Percentiles rank a stretch among this genome's conserved stretches.
Evolutionary conservation across 1,140 invertebrate species (phyloP).

Genomic region (Augochlora pura): DNA sequence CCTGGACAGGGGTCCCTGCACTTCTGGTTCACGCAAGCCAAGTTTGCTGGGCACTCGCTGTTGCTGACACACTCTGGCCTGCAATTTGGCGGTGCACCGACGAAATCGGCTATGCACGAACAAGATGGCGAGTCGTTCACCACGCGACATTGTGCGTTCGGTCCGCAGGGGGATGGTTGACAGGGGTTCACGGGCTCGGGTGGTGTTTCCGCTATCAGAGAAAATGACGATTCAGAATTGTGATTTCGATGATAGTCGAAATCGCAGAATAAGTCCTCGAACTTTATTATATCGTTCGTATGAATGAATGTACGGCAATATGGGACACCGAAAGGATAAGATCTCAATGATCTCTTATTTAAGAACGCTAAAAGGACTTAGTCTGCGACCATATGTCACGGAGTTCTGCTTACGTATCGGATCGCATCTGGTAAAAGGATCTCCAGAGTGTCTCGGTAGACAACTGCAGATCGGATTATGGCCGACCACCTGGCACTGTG

Average conservation of each 20-base stretch:
- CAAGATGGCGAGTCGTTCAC: conserved; percentile 84
- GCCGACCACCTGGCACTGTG: conserved; percentile 86
- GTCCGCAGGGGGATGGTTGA: conserved; percentile 86
- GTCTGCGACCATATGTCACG: too few relatives aligned
- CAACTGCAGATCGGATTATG: conserved; percentile 90
- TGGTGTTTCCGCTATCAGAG: conserved; percentile 61
- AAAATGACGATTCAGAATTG: conserved; percentile 22
- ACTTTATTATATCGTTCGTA: too few relatives aligned
- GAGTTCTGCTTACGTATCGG: conserved; percentile 64
- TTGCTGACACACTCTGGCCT: conserved; percentile 85
- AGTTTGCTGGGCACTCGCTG: conserved; percentile 84
- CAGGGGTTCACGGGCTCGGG: conserved; percentile 81
- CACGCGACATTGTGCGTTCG: conserved; percentile 84
- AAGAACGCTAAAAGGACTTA: too few relatives aligned
- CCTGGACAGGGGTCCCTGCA: conserved; percentile 85
- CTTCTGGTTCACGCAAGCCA: conserved; percentile 86
- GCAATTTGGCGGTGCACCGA: conserved; percentile 84
- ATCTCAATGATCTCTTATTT: too few relatives aligned
- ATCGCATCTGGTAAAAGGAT: conserved; percentile 83
- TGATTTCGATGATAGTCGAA: too few relatives aligned
- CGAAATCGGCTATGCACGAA: conserved; percentile 83
- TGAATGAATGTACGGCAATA: too few relatives aligned
- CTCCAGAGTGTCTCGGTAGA: conserved; percentile 83
- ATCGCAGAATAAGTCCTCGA: neutral
- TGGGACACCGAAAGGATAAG: too few relatives aligned